Base-by-base conservation (phyloP, 2,888 invertebrate genomes). In the Pardosa pseudoannulata region DNA sequence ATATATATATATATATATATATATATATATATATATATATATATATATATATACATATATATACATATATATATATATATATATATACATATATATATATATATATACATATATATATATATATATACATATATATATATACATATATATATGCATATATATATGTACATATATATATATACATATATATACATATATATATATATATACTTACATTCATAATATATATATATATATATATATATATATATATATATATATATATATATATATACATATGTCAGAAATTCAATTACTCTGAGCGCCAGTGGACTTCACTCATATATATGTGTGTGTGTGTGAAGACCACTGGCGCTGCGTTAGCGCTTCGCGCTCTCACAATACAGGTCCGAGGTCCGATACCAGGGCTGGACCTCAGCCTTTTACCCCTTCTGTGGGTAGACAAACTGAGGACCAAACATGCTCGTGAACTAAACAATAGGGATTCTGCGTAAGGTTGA, bases 1-100 rank as follows among this genome's bases (percentile, higher is more conserved):
- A 46, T 46, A 46, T 46, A 46, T 46, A 46, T 46, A 46, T 46
- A 46, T 46, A 46, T 46, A 46, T 46, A 46, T 46, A 46, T 46
- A 46, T 46, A 46, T 46, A 46, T 46, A 46, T 6, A 46, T 11
- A 46, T 46, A 46, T 46, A 46, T 46, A 46, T 46, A 46, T 46
- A 46, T 46, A 46, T 46, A 46, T 46, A 46, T 46, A 46, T 46
- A 46, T 46, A 46, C 16, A 46, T 46, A 46, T 6, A 46, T 11
- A 46, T 46, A n/a, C 16, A n/a, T 46, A 46, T 46, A 46, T 46
- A n/a, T 46, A 46, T 46, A n/a, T 46, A 46, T 46, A 46, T 46
- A 46, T 46, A 46, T 46, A 46, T 46, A 46, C 2, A 46, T 11
- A 46, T 46, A 46, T 46, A 46, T 46, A 46, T 46, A 46, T 46